phyloP scores from a whole-genome alignment of 2,113 vertebrate species.

The Henicopernis longicauda region DNA sequence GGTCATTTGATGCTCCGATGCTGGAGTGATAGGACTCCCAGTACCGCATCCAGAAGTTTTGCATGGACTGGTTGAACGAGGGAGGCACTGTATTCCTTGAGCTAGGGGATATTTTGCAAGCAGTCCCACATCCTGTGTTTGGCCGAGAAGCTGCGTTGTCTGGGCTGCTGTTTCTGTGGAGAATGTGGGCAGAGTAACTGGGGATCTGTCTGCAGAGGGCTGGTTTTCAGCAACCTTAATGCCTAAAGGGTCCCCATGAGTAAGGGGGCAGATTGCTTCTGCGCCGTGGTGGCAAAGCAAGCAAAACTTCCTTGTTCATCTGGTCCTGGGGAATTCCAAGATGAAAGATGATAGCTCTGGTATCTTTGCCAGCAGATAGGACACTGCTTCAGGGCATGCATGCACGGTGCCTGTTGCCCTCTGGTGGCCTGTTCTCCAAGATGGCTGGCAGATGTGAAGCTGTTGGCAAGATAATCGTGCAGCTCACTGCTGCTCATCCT shows the following conservation, averaged over 20 bases:
- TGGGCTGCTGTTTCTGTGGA: neutral
- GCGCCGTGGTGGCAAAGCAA: neutral
- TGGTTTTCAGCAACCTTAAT: neutral
- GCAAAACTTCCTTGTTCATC: neutral
- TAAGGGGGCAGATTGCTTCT: neutral
- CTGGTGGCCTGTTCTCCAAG: neutral
- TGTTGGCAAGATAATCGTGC: too few species aligned
- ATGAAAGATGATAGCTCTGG: neutral
- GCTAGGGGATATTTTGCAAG: neutral
- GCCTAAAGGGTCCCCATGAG: neutral
- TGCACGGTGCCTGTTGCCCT: neutral
- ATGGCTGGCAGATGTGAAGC: neutral
- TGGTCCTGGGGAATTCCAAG: neutral
- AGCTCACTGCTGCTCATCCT: neutral
- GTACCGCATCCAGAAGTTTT: neutral
- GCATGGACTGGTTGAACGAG: neutral
- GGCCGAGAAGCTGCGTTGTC: neutral
- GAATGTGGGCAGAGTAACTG: neutral
- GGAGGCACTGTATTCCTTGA: neutral
- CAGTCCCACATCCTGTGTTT: neutral
- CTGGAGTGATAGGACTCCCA: neutral
- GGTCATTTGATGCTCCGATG: neutral
- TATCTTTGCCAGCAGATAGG: neutral
- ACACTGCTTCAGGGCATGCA: fast-evolving
- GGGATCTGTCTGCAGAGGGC: neutral